These are phyloP conservation scores for Catocala fraxini DNA, from an alignment of 2,888 invertebrate genomes.

Conservation along the genomic window DNA sequence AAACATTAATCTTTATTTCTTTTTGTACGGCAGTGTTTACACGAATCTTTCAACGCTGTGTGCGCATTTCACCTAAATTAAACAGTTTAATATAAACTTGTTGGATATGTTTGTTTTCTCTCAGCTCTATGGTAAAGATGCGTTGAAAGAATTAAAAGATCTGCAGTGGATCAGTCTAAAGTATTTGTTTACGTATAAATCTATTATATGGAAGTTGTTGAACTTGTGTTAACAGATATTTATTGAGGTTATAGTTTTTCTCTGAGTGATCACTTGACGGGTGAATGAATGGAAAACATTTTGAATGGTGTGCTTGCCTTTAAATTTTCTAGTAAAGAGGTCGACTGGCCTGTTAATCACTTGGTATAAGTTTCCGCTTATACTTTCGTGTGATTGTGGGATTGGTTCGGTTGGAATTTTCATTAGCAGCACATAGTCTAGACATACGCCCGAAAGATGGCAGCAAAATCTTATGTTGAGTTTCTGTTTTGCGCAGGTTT, in stretches of 20 bases:
- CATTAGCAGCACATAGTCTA: too few species aligned
- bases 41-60: slow-evolving; percentile 37
- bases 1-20: slow-evolving; percentile 2
- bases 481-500: too few species aligned
- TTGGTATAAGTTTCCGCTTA: too few species aligned
- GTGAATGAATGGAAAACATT: too few species aligned
- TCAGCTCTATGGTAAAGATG: neutral
- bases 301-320: too few species aligned
- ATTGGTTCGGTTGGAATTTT: too few species aligned
- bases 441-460: too few species aligned
- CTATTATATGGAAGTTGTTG: slow-evolving; percentile 2
- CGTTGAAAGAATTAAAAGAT: slow-evolving; percentile 1
- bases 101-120: slow-evolving; percentile 6
- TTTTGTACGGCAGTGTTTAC: slow-evolving; percentile 18
- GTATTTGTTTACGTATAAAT: neutral
- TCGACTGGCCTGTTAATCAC: too few species aligned
- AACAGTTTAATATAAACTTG: slow-evolving; percentile 32
- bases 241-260: neutral
- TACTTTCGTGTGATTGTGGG: too few species aligned
- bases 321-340: too few species aligned
- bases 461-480: too few species aligned
- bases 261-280: neutral
- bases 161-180: neutral
- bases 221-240: neutral
- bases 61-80: slow-evolving; percentile 40